Base-by-base conservation (phyloP, 2,797 vertebrate species). In the Crax fasciolata region DNA sequence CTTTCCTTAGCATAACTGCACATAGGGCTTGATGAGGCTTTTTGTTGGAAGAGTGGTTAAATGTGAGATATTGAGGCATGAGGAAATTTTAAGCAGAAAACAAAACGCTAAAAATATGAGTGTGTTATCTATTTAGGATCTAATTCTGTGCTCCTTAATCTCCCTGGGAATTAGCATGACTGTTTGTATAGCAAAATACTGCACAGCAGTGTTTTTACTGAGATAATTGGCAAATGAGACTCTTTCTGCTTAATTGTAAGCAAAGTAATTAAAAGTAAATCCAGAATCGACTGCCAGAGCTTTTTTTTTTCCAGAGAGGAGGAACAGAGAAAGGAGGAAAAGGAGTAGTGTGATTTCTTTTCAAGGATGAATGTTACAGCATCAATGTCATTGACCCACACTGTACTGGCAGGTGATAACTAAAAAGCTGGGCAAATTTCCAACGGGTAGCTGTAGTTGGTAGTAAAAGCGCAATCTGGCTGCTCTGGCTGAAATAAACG, bases 401-500 rank as follows among this genome's bases (percentile, higher is more conserved):
- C 73, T 90, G 72, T 72, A 93, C 91, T 96, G 89, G 87, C 93
- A 97, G 96, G 94, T 97, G 95, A 97, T 96, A 96, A 93, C 84
- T 75, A 72, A 92, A 82, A 68, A 94, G 72, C 94, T 93, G 94
- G 97, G 96, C 96, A 95, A 54, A 80, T 95, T 90, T 96, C 97
- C 97, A 98, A 52, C 1, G 94, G 93, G 97, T 96, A 97, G 95
- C 96, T 93, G 77, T 74, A 92, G 76, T 73, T 94, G 89, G 96
- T 96, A 97, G 94, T 95, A 97, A 96, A 96, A 97, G 91, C 74
- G 77, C 89, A 93, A 90, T 94, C 88, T 95, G 94, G 87, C 94
- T 97, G 93, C 89, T 88, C 94, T 89, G 93, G 94, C 92, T 97
- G 95, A 96, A 97, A 95, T 95, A 96, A 97, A 91, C 1, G 95